Base-by-base conservation (phyloP, 2,797 vertebrate species). In the Dendrocincla tyrannina region DNA sequence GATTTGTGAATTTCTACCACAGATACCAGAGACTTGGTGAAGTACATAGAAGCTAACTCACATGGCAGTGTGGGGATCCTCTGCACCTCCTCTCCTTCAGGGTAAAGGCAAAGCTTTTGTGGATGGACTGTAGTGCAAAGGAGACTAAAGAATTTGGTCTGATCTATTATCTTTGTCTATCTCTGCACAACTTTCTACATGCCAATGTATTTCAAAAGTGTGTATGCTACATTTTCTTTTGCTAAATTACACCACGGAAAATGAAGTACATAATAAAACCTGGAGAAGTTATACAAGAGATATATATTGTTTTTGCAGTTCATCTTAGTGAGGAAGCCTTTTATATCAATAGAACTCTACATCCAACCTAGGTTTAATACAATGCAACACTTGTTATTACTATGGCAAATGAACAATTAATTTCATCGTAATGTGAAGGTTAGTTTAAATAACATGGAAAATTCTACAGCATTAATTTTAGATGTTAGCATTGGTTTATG, bases 51-150 rank as follows among this genome's bases (percentile, higher is more conserved):
- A 72, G 23, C 5, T 14, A 88, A 33, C 7, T 9, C 11, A 10
- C 63, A 62, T 0, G 0, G 47, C 32, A 84, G 33, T 0, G 0
- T 8, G 22, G 30, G 5, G 20, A 28, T 77, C 50, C 53, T 39
- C 2, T 3, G 27, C 7, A 28, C 13, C n/a, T 73, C 18, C n/a
- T 37, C 7, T 37, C 25, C 19, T 20, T 12, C 11, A 85, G 39
- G 27, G 25, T 47, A 67, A 88, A 56, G 60, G 35, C 6, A 58
- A 78, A 17, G 23, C 13, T 52, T 68, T 52, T 81, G 8, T n/a
- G n/a, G 22, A 83, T 25, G 13, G 39, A 59, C 75, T 33, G 9
- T 7, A 77, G 28, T 39, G 70, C 39, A 78, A 68, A 88, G 17
- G 33, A 27, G 14, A 77, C 46, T 44, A 72, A 89, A 85, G 23